Base-by-base conservation (phyloP, 1,140 invertebrate species). In the Dendroctonus ponderosae region DNA sequence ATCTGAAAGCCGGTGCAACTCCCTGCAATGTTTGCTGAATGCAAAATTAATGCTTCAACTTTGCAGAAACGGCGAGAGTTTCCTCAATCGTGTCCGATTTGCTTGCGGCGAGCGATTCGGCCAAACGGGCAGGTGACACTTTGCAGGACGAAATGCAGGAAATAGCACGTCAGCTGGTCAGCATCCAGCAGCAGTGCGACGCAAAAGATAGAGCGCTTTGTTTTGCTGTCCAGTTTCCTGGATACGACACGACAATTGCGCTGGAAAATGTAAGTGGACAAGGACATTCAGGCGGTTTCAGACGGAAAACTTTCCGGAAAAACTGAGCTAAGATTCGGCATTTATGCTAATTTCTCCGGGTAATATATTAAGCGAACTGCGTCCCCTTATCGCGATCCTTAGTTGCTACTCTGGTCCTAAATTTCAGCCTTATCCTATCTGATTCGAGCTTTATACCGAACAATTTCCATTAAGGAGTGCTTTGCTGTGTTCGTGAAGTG, bases 221-320 rank as follows among this genome's bases (percentile, higher is more conserved):
- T 75, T 86, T 87, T 39, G 86, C 86, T 7, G 79, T 89, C 43
- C 85, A 88, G 69, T 82, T 85, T 9, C 79, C 84, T 41, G 84
- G 84, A 14, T 76, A 88, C 56, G 83, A 73, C 42, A 64, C 74
- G 8, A 58, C 62, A 7, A 70, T 74, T 11, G 52, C 67, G 6
- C 42, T 71, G n/a, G 69, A 72, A 41, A 72, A 75, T 53, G 76
- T 77, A 72, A 73, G 71, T 70, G 49, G 7, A 37, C 6, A 26
- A 26, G 26, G 26, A 12, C 9, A 59, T 6, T 5, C 0, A 40
- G 2, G 15, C 9, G 2, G 7, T 56, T 39, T 40, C 26, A 39
- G 40, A 6, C 38, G 4, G 40, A 5, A 56, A 56, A 56, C 5
- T 11, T 39, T 38, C 26, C 26, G 3, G 26, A 26, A 26, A 26